Evolutionary conservation across 1,140 invertebrate species (phyloP).

Genomic region (Euwallacea fornicatus): DNA sequence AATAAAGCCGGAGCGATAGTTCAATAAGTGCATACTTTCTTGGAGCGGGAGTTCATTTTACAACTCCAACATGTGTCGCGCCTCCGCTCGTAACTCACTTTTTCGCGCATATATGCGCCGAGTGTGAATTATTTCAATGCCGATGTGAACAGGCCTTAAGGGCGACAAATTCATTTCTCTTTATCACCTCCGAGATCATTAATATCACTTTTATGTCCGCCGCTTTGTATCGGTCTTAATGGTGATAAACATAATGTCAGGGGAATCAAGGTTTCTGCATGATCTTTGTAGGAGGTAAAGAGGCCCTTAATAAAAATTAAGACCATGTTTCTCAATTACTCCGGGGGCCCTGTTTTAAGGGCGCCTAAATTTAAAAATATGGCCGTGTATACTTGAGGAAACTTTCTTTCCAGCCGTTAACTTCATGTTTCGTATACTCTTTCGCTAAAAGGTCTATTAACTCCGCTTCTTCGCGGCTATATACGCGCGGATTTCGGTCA

Average conservation of each 20-base stretch:
- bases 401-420: conserved; percentile 27
- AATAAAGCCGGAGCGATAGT: conserved; percentile 14
- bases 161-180: conserved; percentile 9
- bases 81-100: conserved; percentile 21
- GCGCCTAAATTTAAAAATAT: conserved; percentile 34
- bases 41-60: conserved; percentile 27
- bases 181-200: conserved; percentile 52
- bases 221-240: conserved; percentile 52
- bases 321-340: conserved; percentile 37
- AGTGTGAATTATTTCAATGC: conserved; percentile 21
- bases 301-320: conserved; percentile 32
- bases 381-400: conserved; percentile 25
- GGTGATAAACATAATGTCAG: conserved; percentile 51
- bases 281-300: neutral
- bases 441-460: conserved; percentile 13
- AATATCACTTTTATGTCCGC: conserved; percentile 55
- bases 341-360: conserved; percentile 24
- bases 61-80: conserved; percentile 34
- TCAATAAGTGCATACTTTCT: conserved; percentile 10
- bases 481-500: neutral
- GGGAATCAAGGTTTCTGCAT: neutral
- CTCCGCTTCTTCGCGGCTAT: neutral
- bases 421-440: conserved; percentile 31
- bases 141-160: neutral
- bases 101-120: neutral